A percentile compares a stretch with the other conserved stretches of the same genome.
Evolutionary conservation across 2,888 invertebrate species (phyloP).

Genomic region (Tanypteryx hageni): DNA sequence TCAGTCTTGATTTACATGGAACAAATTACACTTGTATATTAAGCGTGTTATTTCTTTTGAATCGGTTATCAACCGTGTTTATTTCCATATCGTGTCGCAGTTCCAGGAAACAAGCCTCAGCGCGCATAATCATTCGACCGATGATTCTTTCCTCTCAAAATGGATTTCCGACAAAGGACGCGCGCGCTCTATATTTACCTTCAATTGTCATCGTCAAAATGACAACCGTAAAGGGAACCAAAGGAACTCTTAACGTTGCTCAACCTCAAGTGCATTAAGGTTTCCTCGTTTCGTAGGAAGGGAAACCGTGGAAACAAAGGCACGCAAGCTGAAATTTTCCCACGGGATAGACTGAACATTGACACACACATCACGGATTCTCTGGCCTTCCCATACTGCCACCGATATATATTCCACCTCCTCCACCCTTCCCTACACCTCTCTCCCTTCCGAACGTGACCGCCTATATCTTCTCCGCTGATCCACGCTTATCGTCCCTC

Average conservation of each 20-base stretch:
- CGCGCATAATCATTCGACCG: no score
- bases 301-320: not conserved
- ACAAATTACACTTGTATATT: no score
- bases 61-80: no score
- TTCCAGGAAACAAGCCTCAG: no score
- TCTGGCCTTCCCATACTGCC: not conserved
- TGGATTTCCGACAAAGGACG: no score
- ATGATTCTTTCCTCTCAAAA: no score
- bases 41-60: no score
- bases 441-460: not conserved
- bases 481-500: not conserved
- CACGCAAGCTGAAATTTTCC: not conserved
- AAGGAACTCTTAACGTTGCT: no score
- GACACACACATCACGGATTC: not conserved
- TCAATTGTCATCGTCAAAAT: no score
- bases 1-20: no score
- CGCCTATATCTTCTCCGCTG: not conserved
- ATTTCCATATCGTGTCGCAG: no score
- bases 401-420: not conserved
- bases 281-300: not conserved
- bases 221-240: not conserved
- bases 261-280: not conserved
- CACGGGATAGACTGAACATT: constrained; percentile 22
- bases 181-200: no score
- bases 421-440: not conserved